Base-by-base conservation (phyloP, 2,113 vertebrate genomes). In the Peucedramus taeniatus region DNA sequence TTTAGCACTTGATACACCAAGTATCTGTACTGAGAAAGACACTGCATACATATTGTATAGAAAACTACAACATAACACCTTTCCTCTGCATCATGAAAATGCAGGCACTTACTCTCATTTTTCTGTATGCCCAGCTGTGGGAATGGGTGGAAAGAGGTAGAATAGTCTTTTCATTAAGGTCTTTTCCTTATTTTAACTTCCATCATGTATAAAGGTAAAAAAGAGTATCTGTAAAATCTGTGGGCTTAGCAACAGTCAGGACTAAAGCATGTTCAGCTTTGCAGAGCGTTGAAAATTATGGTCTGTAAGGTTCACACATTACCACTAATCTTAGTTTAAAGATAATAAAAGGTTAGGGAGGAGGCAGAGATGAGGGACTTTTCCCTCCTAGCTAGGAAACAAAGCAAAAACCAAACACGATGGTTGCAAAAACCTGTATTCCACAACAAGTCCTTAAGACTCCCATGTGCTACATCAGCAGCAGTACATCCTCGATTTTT, bases 361-460 rank as follows among this genome's bases (percentile, higher is more conserved):
- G 72, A 92, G 68, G 68, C 26, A 94, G 72, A 91, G 80, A 64
- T 74, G 61, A 94, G 68, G 80, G 42, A 5, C 13, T 80, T 95
- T 94, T 82, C 89, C 47, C 70, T 54, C 31, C 72, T 90, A 93
- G 83, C 77, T 88, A 93, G 82, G 69, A 91, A 92, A 96, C 96
- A 97, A 97, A 93, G 81, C 83, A 96, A 96, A 96, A 97, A 94
- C 31, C 89, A 97, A 98, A 97, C 92, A 97, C 49, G 79, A 95
- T 74, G 93, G 95, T 93, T 96, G 94, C 83, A 97, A 97, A 97
- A 97, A 87, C 44, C 87, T 92, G 95, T 97, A 97, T 98, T 98
- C 97, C 93, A 96, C 97, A 98, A 98, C 96, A 97, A 97, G 95
- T 98, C 97, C 97, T 98, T 98, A 98, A 97, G 96, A 96, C 93